Evolutionary conservation across 2,797 vertebrate species (phyloP).

Genomic region (Sebastes jordani): DNA sequence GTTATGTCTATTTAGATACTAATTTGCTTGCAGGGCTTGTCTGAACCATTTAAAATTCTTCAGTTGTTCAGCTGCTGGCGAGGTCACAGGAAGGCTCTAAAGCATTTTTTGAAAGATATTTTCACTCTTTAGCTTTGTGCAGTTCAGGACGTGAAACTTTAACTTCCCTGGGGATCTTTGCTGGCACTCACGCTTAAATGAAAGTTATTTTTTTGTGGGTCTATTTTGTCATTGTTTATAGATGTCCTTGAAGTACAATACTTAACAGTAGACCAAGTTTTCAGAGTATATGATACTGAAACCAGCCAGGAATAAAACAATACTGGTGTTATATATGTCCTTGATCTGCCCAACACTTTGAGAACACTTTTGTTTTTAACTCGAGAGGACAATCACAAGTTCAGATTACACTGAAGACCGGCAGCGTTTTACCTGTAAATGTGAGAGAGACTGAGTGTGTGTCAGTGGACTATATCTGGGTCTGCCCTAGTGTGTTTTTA

Average conservation of each 20-base stretch:
- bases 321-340: neutral
- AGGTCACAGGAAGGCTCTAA: constrained; percentile 7
- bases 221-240: neutral
- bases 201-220: neutral
- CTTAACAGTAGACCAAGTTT: neutral
- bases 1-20: neutral
- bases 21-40: constrained; percentile 19
- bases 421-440: neutral
- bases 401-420: neutral
- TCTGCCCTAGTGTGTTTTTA: constrained; percentile 14
- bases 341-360: neutral
- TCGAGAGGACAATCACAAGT: neutral
- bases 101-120: neutral
- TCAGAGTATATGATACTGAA: neutral
- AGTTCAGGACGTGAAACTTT: neutral
- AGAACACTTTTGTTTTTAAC: neutral
- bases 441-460: neutral
- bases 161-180: neutral
- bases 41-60: neutral
- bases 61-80: neutral
- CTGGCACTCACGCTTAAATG: neutral
- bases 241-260: too few species aligned
- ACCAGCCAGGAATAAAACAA: neutral
- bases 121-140: neutral
- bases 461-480: neutral